A percentile compares a stretch with the other conserved stretches of the same genome.
phyloP scores from a whole-genome alignment of 1,140 invertebrate species.

The Dysdera silvatica region DNA sequence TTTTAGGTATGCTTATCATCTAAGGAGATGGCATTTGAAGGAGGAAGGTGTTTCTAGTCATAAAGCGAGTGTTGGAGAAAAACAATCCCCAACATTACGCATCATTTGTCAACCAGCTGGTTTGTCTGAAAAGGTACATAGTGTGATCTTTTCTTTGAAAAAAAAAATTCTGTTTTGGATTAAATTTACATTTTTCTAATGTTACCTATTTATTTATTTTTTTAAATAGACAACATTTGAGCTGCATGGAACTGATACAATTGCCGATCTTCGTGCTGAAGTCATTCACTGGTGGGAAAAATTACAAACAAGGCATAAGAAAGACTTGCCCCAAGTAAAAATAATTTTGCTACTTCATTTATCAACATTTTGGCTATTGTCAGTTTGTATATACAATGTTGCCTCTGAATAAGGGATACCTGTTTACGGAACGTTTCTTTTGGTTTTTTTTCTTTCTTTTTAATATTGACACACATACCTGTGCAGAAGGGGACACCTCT shows the following conservation, averaged over 20 bases:
- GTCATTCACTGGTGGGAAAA: constrained; percentile 86
- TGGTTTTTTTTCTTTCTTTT: background rate
- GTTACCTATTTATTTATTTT: constrained; percentile 1
- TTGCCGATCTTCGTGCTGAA: constrained; percentile 83
- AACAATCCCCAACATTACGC: constrained; percentile 54
- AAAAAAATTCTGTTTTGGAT: background rate
- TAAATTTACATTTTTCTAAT: background rate
- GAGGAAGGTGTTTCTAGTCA: constrained; percentile 61
- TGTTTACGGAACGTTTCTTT: background rate
- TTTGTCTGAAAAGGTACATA: constrained; percentile 51
- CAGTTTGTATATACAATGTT: too few relatives aligned
- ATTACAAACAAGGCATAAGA: constrained; percentile 38
- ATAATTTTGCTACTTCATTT: background rate
- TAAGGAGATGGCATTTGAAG: constrained; percentile 73
- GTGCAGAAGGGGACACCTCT: too few relatives aligned
- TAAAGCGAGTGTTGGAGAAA: constrained; percentile 54
- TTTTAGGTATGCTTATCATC: constrained; percentile 70
- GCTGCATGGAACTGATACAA: constrained; percentile 68
- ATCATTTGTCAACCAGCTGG: constrained; percentile 78
- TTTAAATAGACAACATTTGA: constrained; percentile 56
- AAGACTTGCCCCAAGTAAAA: constrained; percentile 1
- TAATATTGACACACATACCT: too few relatives aligned
- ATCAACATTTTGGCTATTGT: constrained; percentile 33
- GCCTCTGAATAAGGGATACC: background rate
- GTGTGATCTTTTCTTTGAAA: background rate